phyloP scores from a whole-genome alignment of 2,113 vertebrate genomes.

The Proterorhinus semilunaris region DNA sequence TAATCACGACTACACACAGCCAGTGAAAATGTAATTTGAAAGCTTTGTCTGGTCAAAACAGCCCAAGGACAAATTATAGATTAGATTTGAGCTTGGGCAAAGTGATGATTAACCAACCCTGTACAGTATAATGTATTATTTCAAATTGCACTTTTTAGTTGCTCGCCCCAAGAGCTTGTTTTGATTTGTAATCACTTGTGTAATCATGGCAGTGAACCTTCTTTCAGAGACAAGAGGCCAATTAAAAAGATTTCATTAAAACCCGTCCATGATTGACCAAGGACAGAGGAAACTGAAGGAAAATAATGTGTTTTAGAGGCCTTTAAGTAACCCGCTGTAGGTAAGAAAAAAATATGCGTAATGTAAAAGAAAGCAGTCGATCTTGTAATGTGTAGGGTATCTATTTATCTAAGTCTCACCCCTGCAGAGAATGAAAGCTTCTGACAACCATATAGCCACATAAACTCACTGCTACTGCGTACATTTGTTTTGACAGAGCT shows the following conservation, averaged over 20 bases:
- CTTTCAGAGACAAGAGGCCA: neutral
- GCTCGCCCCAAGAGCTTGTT: neutral
- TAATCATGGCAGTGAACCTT: neutral
- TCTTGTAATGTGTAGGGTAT: neutral
- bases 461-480: slow-evolving; percentile 10
- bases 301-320: neutral
- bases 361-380: slow-evolving; percentile 34
- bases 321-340: neutral
- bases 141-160: neutral
- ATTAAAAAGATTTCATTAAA: neutral
- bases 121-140: too few species aligned
- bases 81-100: too few species aligned
- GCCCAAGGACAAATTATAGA: too few species aligned
- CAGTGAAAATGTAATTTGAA: too few species aligned
- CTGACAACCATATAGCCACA: slow-evolving; percentile 3
- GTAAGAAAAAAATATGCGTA: too few species aligned
- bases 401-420: neutral
- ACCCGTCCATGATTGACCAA: neutral
- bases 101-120: too few species aligned
- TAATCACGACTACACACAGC: too few species aligned
- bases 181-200: neutral
- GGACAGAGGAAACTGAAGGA: neutral
- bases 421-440: neutral
- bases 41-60: too few species aligned
- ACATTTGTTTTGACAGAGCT: slow-evolving; percentile 36